Evolutionary conservation across 2,113 vertebrate species (phyloP).

Genomic region (Elephas maximus): DNA sequence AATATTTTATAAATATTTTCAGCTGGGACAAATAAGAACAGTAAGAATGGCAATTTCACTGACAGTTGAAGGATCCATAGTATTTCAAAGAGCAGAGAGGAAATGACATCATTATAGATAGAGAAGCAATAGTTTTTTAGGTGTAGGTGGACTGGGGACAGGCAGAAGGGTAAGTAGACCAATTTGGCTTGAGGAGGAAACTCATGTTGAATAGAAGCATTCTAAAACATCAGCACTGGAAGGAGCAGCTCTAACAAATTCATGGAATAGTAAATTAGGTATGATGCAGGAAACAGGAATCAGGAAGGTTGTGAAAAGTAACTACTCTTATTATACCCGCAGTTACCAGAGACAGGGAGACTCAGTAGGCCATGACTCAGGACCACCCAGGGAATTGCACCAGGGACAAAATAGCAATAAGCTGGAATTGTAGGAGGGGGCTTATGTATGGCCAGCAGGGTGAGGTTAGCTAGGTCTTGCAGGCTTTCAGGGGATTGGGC

Average conservation of each 20-base stretch:
- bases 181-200: neutral
- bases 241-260: neutral
- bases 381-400: neutral
- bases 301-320: neutral
- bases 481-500: neutral
- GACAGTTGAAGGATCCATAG: neutral
- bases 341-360: neutral
- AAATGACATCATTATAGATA: neutral
- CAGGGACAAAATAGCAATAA: neutral
- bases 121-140: neutral
- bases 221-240: neutral
- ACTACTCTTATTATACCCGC: neutral
- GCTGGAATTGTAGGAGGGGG: neutral
- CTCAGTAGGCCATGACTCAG: neutral
- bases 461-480: neutral
- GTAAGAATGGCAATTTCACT: neutral
- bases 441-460: neutral
- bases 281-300: neutral
- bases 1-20: slow-evolving; percentile 33
- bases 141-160: neutral
- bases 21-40: slow-evolving; percentile 23
- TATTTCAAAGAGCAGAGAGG: slow-evolving; percentile 59
- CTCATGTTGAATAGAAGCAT: neutral
- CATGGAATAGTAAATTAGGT: neutral
- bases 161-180: neutral